A percentile compares a stretch with the other conserved stretches of the same genome.
These are phyloP conservation scores for Minunthozetes semirufus DNA, from an alignment of 2,888 invertebrate genomes.

Conservation along the genomic window DNA sequence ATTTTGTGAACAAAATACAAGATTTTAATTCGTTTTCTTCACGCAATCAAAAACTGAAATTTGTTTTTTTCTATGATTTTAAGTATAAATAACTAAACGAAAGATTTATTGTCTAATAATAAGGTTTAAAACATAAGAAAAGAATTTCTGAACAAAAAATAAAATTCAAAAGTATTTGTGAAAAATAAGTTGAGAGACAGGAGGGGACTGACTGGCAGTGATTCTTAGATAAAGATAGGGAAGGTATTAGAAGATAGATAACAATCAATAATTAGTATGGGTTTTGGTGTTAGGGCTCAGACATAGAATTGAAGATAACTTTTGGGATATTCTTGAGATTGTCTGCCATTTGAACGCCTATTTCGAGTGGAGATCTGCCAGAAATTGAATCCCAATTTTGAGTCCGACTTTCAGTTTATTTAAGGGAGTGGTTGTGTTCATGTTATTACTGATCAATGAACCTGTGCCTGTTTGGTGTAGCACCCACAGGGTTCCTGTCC, in stretches of 20 bases:
- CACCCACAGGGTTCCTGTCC: constrained; percentile 16
- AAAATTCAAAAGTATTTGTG: neutral
- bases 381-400: constrained; percentile 4
- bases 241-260: neutral
- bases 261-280: constrained; percentile 28
- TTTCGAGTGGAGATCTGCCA: neutral
- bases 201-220: neutral
- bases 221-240: neutral
- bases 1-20: too few species aligned
- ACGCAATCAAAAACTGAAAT: too few species aligned
- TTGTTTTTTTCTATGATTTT: too few species aligned
- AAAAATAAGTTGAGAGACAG: neutral
- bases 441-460: constrained; percentile 30
- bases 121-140: neutral
- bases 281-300: constrained; percentile 9
- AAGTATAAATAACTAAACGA: too few species aligned
- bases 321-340: neutral
- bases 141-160: neutral
- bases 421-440: constrained; percentile 29
- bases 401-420: constrained; percentile 8
- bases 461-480: constrained; percentile 26
- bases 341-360: neutral
- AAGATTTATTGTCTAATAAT: too few species aligned
- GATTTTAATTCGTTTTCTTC: too few species aligned
- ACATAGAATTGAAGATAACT: neutral